Evolutionary conservation across 2,113 vertebrate genomes (phyloP), one percentile per base, ranked within the genome.

Genomic region (Dicerorhinus sumatrensis): DNA sequence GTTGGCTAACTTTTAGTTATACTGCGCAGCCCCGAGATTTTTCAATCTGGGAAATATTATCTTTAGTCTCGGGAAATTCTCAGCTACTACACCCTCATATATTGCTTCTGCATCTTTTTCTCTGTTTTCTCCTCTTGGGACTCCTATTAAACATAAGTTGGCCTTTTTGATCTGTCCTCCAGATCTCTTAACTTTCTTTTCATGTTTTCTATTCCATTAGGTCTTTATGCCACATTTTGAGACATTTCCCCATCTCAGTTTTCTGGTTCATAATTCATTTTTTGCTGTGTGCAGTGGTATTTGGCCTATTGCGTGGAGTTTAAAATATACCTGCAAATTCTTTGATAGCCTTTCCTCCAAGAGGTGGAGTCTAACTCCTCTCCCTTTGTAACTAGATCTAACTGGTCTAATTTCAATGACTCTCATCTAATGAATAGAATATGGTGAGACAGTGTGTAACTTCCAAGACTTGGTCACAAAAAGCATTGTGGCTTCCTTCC

Each of bases 181-280:
- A 77, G 77, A 91, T 96, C 73, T 31, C 91, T 84, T 63, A 63
- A 46, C 20, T 92, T 97, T 88, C 75, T 94, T 48, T 62, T 60
- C 33, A 81, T 86, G 73, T 58, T 89, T 94, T 93, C 48, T 48
- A 77, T 70, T 29, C 48, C 48, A 75, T 91, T 77, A 88, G 23
- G 21, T 63, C 48, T 87, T 90, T 46, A 23, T 86, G 8, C 11
- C 80, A 46, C 31, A 86, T 84, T 92, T 72, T 81, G 46, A 27
- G 79, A 77, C 42, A 70, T 79, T 95, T 91, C 29, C 42, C 96
- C 46, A 93, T 17, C 36, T 89, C 39, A 79, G 18, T 56, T 27
- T 90, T 96, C 62, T 29, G 86, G 33, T 51, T 91, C 14, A 58
- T 83, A 46, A 69, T 63, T 89, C 23, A 3, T 77, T 81, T 65